Conservation (phyloP, 1,140 invertebrate genomes). For the Mycetomoellerius zeteki region DNA sequence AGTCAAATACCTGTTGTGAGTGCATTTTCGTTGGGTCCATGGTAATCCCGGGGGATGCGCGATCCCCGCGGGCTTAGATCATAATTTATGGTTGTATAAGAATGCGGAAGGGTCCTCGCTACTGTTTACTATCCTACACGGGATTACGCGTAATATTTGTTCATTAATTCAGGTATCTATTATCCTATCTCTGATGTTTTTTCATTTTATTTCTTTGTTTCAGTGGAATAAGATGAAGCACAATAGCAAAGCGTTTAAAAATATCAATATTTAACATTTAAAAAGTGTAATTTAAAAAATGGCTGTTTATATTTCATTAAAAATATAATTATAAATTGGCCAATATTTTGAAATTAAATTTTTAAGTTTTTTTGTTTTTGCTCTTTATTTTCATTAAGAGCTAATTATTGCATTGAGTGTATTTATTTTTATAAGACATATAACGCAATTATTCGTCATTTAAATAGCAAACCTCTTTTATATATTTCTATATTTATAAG, state of each 20-base stretch:
- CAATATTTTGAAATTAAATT: neutral
- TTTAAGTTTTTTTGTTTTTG: neutral
- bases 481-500: neutral
- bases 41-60: slow-evolving; percentile 71
- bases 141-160: slow-evolving; percentile 74
- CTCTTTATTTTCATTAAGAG: neutral
- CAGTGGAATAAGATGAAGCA: neutral
- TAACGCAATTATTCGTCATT: neutral
- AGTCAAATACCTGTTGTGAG: slow-evolving; percentile 68
- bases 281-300: neutral
- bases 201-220: slow-evolving; percentile 30
- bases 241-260: neutral
- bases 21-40: slow-evolving; percentile 48
- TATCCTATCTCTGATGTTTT: slow-evolving; percentile 22
- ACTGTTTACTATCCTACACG: slow-evolving; percentile 82
- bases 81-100: slow-evolving; percentile 86
- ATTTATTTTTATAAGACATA: neutral
- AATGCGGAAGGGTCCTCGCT: slow-evolving; percentile 83
- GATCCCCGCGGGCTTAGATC: slow-evolving; percentile 75
- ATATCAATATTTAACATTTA: neutral
- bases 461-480: neutral
- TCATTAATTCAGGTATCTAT: slow-evolving; percentile 73
- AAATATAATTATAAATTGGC: neutral
- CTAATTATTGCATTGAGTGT: neutral
- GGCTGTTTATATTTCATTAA: neutral